Conservation (phyloP, 2,888 invertebrate genomes). For the Selenia dentaria region DNA sequence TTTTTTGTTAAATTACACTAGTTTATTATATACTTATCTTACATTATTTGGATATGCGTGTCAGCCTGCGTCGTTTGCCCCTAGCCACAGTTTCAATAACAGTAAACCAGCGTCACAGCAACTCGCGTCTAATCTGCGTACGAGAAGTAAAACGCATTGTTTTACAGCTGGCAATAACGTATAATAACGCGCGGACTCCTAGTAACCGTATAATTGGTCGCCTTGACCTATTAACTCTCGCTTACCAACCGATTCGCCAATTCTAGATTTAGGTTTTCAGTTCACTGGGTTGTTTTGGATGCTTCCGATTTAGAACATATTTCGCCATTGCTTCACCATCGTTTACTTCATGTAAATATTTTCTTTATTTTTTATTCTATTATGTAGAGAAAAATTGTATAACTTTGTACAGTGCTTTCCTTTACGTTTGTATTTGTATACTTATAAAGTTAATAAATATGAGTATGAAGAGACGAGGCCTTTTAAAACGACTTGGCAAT, state of each 20-base stretch:
- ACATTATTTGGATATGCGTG: too few species aligned
- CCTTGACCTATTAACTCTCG: slow-evolving; percentile 78
- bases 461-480: too few species aligned
- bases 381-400: too few species aligned
- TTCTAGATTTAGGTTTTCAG: slow-evolving; percentile 84
- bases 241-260: slow-evolving; percentile 72
- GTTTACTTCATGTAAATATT: background rate
- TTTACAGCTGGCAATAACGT: slow-evolving; percentile 42
- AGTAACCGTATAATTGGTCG: slow-evolving; percentile 64
- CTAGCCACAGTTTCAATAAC: background rate
- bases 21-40: too few species aligned
- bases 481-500: too few species aligned
- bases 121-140: slow-evolving; percentile 19
- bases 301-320: slow-evolving; percentile 55
- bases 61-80: too few species aligned
- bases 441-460: too few species aligned
- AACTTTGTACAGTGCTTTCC: too few species aligned
- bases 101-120: slow-evolving; percentile 4
- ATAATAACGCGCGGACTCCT: slow-evolving; percentile 45
- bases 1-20: too few species aligned
- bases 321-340: slow-evolving; percentile 4
- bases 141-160: slow-evolving; percentile 47
- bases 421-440: too few species aligned
- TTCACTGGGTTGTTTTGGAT: slow-evolving; percentile 71
- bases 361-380: background rate